Conservation (phyloP, 1,140 invertebrate species). For the Neodiprion lecontei region DNA sequence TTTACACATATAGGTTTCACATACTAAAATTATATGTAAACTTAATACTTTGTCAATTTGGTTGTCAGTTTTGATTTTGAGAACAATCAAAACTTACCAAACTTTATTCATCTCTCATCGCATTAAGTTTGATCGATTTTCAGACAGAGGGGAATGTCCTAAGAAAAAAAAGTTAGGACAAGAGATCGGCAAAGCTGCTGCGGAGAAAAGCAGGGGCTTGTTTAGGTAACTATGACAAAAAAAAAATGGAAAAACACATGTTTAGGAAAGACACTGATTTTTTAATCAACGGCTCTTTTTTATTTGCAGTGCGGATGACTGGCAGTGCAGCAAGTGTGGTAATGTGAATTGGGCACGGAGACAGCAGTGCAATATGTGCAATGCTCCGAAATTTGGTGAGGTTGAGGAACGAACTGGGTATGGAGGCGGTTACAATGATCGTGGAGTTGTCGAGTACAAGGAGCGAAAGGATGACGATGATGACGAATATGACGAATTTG, state of each 20-base stretch:
- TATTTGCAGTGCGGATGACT: constrained; percentile 94
- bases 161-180: constrained; percentile 92
- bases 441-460: constrained; percentile 92
- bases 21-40: too few relatives aligned
- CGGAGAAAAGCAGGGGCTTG: constrained; percentile 98
- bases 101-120: too few relatives aligned
- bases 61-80: too few relatives aligned
- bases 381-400: constrained; percentile 95
- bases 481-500: constrained; percentile 97
- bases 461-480: constrained; percentile 84
- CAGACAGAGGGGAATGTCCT: constrained; percentile 68
- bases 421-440: constrained; percentile 91
- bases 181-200: constrained; percentile 97
- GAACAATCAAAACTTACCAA: too few relatives aligned
- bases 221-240: constrained; percentile 62
- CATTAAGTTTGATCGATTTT: neutral
- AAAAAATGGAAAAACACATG: neutral
- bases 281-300: constrained; percentile 1
- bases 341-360: constrained; percentile 99
- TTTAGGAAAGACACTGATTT: too few relatives aligned
- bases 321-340: constrained; percentile 99
- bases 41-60: too few relatives aligned
- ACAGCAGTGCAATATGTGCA: constrained; percentile 98
- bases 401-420: constrained; percentile 83
- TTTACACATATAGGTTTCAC: too few relatives aligned